A percentile compares a stretch with the other conserved stretches of the same genome.
Evolutionary conservation across 2,113 vertebrate species (phyloP).

Genomic region (Danionella cerebrum): DNA sequence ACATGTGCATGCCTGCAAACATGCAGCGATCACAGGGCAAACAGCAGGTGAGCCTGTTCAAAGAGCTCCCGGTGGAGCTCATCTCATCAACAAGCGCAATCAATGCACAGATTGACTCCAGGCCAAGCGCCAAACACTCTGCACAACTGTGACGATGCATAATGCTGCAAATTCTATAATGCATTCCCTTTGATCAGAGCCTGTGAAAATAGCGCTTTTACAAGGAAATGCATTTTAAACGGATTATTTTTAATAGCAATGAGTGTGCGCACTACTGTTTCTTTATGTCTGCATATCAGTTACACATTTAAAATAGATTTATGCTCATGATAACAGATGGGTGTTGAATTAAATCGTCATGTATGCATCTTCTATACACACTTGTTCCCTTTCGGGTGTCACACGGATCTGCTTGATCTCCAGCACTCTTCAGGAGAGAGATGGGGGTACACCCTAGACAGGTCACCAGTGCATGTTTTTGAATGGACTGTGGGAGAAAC

Average conservation of each 20-base stretch:
- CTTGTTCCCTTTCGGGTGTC: no score
- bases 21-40: constrained; percentile 1
- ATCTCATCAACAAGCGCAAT: constrained; percentile 31
- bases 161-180: not conserved
- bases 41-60: constrained; percentile 18
- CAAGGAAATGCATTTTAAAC: not conserved
- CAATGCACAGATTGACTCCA: constrained; percentile 23
- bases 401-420: no score
- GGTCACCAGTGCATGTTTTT: no score
- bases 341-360: no score
- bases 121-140: not conserved
- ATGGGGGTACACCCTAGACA: no score
- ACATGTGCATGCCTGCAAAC: constrained; percentile 8
- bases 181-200: not conserved
- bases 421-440: no score
- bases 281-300: no score
- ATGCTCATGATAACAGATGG: no score
- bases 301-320: no score
- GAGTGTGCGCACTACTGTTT: no score
- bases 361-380: no score
- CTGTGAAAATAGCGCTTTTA: not conserved
- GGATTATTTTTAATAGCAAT: not conserved
- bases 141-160: not conserved
- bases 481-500: no score
- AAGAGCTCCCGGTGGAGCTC: constrained; percentile 12